Evolutionary conservation across 2,888 invertebrate genomes (phyloP).

Genomic region (Metacarcinus magister): DNA sequence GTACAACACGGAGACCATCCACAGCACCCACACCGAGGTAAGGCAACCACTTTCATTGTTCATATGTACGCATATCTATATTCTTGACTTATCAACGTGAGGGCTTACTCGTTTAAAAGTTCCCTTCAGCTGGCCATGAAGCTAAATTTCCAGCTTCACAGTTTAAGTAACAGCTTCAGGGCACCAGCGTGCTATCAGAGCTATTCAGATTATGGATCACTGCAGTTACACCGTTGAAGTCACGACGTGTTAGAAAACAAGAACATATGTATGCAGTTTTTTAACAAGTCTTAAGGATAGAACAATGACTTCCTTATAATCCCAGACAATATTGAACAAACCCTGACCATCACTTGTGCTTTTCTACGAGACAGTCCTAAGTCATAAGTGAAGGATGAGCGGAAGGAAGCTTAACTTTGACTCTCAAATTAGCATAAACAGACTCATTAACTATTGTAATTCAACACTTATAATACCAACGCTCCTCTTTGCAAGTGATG

Average conservation of each 20-base stretch:
- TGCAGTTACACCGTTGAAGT: not conserved
- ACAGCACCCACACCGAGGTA: not conserved
- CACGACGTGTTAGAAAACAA: not conserved
- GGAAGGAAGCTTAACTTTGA: not conserved
- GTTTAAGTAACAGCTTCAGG: not conserved
- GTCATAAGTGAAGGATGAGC: too few relatives aligned
- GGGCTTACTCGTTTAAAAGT: not conserved
- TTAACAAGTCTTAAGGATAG: not conserved
- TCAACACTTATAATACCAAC: not conserved
- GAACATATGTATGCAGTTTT: not conserved
- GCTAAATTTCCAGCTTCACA: not conserved
- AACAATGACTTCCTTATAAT: not conserved
- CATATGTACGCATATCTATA: not conserved
- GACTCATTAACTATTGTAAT: not conserved
- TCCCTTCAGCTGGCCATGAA: not conserved
- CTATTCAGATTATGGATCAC: not conserved
- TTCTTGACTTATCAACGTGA: not conserved
- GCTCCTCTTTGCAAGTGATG: not conserved
- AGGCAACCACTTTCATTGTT: not conserved
- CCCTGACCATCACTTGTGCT: too few relatives aligned
- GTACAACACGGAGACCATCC: not conserved
- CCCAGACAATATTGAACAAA: too few relatives aligned
- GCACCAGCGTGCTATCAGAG: not conserved
- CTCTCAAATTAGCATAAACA: not conserved
- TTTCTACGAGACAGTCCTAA: too few relatives aligned